phyloP scores from a whole-genome alignment of 1,140 invertebrate genomes.

The Tetranychus urticae region DNA sequence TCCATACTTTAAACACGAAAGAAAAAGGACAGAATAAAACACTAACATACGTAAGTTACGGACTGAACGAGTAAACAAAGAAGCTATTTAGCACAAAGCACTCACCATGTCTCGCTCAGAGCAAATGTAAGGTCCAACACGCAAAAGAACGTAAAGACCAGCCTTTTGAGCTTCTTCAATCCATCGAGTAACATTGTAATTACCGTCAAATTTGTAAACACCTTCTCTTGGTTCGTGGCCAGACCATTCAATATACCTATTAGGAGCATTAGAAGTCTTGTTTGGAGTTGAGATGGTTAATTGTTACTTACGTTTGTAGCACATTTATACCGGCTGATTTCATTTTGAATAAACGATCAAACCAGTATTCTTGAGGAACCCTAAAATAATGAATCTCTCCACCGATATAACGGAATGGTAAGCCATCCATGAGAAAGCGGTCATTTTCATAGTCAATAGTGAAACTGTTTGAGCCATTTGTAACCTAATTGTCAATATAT shows the following conservation, averaged over 20 bases:
- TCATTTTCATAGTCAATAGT: conserved; percentile 44
- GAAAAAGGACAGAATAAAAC: no score
- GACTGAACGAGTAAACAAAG: no score
- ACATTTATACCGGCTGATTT: conserved; percentile 25
- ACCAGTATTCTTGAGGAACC: conserved; percentile 25
- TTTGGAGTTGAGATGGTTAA: neutral
- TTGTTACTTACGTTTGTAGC: conserved; percentile 10
- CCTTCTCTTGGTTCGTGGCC: conserved; percentile 2
- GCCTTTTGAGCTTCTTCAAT: conserved; percentile 21
- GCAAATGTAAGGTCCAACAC: conserved; percentile 27
- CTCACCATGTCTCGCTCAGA: conserved; percentile 26
- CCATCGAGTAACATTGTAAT: conserved; percentile 20
- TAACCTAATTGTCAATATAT: no score
- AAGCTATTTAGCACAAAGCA: no score
- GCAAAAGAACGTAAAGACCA: conserved; percentile 22
- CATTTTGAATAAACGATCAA: conserved; percentile 25
- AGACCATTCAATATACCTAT: conserved; percentile 7
- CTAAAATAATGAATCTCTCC: conserved; percentile 33
- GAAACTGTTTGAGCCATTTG: conserved; percentile 16
- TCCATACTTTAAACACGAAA: no score
- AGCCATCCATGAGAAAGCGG: conserved; percentile 55
- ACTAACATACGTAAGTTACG: no score
- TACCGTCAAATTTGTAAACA: neutral
- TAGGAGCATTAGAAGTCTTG: neutral
- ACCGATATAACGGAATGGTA: conserved; percentile 52